Base-by-base conservation (phyloP, 2,797 vertebrate species). In the Pantherophis vulpinus region DNA sequence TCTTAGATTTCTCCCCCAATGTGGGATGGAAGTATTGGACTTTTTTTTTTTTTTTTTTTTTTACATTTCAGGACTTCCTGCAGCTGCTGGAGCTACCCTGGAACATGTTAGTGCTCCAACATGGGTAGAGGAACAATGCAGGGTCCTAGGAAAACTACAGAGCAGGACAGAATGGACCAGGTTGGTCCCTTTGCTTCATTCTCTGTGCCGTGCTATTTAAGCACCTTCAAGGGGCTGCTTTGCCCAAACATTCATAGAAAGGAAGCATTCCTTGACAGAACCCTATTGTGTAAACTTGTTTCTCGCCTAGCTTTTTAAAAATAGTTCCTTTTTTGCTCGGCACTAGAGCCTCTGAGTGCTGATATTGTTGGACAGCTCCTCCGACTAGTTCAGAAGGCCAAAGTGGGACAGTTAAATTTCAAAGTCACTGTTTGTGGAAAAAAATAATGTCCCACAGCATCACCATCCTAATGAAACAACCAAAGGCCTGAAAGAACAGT, bases 301-400 rank as follows among this genome's bases (percentile, higher is more conserved):
- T 10, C 25, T 60, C 23, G 55, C 7, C 37, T 58, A 59, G 4
- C 0, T 23, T 63, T 47, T 27, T n/a, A 7, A 16, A 23, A 16
- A 59, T 27, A 91, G 32, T 14, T 91, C 55, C 42, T 11, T 42
- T 61, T 14, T 61, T 51, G 10, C 20, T 86, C 10, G 1, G 12
- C 79, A 4, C 25, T n/a, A 25, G 58, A 47, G 1, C 27, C 32
- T 91, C 27, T 63, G 13, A n/a, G 11, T n/a, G 79, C 42, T 91
- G 56, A n/a, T 61, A 3, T 10, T 54, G 29, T 47, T 91, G 91
- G 79, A 91, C 91, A 91, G 79, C 91, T 87, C 91, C 91, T 60
- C 13, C 5, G 29, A 59, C 56, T 61, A 20, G 37, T 59, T 47
- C 27, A 86, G 25, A 54, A 87, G 47, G 14, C n/a, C 90, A 90